Evolutionary conservation across 2,113 vertebrate species (phyloP), one percentile per base, ranked within the genome.

Genomic region (Ptychochromis oligacanthus): DNA sequence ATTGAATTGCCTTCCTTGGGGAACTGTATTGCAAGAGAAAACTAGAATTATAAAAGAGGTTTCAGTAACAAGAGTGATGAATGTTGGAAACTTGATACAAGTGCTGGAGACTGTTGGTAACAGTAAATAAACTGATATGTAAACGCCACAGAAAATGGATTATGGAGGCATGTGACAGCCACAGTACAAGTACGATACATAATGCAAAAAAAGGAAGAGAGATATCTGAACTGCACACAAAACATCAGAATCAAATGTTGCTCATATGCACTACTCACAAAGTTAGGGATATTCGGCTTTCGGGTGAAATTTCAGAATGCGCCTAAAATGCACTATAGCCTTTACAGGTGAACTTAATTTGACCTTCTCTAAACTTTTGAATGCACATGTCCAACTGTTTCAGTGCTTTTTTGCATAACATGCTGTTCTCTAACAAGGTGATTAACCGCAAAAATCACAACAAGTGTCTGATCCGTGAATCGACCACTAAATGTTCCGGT

Each of bases 1-100:
- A 92, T 79, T 89, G 85, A 92, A 91, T 84, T 81, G 76, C 79
- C 36, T 72, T 87, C 75, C 75, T 76, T n/a, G 12, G 58, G 79
- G 58, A 82, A 57, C 52, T 61, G 43, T 76, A 76, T 72, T 59
- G 40, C 62, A 83, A 20, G 20, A 78, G 49, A 56, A 90, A 88
- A 85, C 78, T 81, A 36, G 61, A 86, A 79, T 55, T 61, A 75
- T 84, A 79, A 79, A 87, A 86, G 64, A 65, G 83, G 65, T 79
- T 90, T 90, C 64, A 40, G 46, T 75, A 77, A 81, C 56, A 81
- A 62, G 56, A 72, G 72, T 55, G 80, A 87, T 75, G 59, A 83
- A 77, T 75, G 77, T 49, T 80, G 61, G 67, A 87, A 79, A 87
- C 55, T 34, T 36, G 57, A 88, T 61, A 76, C 75, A 57, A n/a